phyloP scores from a whole-genome alignment of 2,113 vertebrate genomes.

The Arenaria interpres region DNA sequence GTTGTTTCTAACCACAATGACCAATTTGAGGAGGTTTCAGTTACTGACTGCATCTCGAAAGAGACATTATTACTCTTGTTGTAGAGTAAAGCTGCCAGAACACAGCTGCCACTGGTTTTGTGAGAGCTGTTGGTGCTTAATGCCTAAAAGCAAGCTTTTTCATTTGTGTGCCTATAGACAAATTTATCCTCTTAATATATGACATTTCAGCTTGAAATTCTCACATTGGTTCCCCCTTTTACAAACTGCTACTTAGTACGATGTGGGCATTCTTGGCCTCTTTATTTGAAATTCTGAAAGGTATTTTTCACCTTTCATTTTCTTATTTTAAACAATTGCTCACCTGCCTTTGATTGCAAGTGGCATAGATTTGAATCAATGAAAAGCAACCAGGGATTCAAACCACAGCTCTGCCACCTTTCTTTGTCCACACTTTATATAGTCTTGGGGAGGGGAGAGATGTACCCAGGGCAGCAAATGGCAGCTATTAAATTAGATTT shows the following conservation, averaged over 20 bases:
- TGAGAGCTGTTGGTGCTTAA: not conserved
- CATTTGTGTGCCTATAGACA: not conserved
- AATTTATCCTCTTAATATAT: not conserved
- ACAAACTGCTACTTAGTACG: not conserved
- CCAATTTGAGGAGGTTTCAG: not conserved
- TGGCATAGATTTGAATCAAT: not conserved
- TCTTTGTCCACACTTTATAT: not conserved
- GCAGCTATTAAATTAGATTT: conserved; percentile 14
- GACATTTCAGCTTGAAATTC: not conserved
- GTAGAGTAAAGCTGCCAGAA: not conserved
- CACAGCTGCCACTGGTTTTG: not conserved
- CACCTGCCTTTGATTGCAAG: not conserved
- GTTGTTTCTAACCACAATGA: not conserved
- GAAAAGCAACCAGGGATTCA: not conserved
- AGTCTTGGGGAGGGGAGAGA: not conserved
- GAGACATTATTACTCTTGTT: not conserved
- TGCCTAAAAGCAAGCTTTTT: not conserved
- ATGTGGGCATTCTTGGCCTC: not conserved
- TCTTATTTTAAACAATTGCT: not conserved
- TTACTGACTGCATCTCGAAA: not conserved
- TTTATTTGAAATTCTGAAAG: not conserved
- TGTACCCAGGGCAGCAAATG: not conserved
- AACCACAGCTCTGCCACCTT: not conserved
- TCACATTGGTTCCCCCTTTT: not conserved
- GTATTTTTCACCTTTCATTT: not conserved